Percentiles rank a stretch among this genome's conserved stretches.
These are phyloP conservation scores for Microtus montanus DNA, from an alignment of 2,113 vertebrate genomes.

Conservation along the genomic window DNA sequence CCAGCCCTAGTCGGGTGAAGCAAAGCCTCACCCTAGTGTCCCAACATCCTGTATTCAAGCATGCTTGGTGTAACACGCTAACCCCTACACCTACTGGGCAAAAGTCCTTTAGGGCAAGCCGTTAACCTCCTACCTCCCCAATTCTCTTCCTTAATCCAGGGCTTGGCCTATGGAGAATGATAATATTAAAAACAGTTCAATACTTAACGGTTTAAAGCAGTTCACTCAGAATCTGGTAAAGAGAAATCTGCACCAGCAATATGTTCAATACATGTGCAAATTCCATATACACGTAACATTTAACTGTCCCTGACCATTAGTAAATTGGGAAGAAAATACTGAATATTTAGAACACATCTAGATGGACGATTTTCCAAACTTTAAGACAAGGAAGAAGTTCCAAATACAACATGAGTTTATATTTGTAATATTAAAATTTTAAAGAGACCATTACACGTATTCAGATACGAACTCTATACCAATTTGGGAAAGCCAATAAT, in stretches of 20 bases:
- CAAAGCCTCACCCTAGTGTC: background rate
- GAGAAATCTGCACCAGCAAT: slow-evolving; percentile 7
- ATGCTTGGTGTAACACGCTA: background rate
- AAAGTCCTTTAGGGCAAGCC: background rate
- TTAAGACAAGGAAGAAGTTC: slow-evolving; percentile 12
- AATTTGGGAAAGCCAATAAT: background rate
- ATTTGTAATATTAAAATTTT: slow-evolving; percentile 17
- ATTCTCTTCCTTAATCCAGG: background rate
- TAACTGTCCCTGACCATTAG: background rate
- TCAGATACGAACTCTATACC: background rate
- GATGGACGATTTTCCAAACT: background rate
- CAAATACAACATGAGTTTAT: background rate
- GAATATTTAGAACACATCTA: background rate
- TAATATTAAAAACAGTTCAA: background rate
- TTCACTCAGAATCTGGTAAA: background rate
- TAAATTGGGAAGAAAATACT: background rate
- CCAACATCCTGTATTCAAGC: too few relatives aligned
- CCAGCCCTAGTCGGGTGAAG: background rate
- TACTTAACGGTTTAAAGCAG: background rate
- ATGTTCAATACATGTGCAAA: background rate
- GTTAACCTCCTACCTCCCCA: background rate
- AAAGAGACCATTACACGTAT: background rate
- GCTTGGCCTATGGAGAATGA: background rate
- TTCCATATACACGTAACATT: background rate
- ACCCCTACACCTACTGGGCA: background rate